phyloP scores from a whole-genome alignment of 2,888 invertebrate species.

The Drosophila tanythrix region DNA sequence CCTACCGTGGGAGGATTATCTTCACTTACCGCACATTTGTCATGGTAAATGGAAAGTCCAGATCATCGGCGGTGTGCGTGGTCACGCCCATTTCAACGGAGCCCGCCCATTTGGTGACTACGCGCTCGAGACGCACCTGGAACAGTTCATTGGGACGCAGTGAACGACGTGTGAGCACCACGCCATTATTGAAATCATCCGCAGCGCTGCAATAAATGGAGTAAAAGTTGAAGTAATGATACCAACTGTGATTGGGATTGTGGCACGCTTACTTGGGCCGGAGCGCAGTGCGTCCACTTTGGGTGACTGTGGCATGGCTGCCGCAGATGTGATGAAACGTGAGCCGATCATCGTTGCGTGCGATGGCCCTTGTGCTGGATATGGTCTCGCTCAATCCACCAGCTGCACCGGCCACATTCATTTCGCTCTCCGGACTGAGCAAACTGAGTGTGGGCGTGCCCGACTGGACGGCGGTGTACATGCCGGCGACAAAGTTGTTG shows the following conservation, averaged over 20 bases:
- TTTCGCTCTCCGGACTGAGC: conserved; percentile 83
- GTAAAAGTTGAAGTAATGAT: neutral
- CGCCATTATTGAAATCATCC: conserved; percentile 97
- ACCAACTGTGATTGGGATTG: neutral
- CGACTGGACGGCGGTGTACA: conserved; percentile 51
- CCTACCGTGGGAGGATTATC: neutral
- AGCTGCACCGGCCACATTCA: conserved; percentile 79
- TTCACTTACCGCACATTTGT: conserved; percentile 91
- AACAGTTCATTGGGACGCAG: conserved; percentile 95
- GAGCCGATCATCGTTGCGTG: conserved; percentile 88
- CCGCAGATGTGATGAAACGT: conserved; percentile 97
- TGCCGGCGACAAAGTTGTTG: conserved; percentile 86
- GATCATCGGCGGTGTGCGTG: conserved; percentile 93
- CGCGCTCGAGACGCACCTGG: conserved; percentile 95
- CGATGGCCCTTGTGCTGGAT: conserved; percentile 64
- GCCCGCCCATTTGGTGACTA: conserved; percentile 97
- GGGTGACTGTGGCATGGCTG: conserved; percentile 95
- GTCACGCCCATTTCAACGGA: conserved; percentile 97
- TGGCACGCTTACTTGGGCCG: conserved; percentile 92
- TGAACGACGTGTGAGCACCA: conserved; percentile 94
- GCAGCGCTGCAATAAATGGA: conserved; percentile 87
- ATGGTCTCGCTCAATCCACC: conserved; percentile 72
- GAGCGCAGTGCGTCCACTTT: conserved; percentile 95
- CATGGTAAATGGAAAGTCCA: conserved; percentile 97
- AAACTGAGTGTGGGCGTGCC: conserved; percentile 82